Evolutionary conservation across 2,113 vertebrate species (phyloP), one percentile per base, ranked within the genome.

Genomic region (Australoheros scitulus): DNA sequence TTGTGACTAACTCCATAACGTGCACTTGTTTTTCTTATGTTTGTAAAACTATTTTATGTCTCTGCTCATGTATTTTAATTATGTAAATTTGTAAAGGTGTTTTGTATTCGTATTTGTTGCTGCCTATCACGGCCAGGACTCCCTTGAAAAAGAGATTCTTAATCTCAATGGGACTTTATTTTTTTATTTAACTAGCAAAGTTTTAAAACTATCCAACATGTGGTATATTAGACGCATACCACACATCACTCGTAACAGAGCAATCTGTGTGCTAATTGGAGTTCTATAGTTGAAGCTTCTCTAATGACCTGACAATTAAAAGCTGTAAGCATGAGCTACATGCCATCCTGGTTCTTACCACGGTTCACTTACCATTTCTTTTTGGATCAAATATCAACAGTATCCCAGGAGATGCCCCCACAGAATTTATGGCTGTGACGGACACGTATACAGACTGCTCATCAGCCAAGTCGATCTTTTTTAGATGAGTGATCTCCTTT

Each of bases 391-490:
- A 95, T 80, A 85, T 64, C 11, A 99, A 74, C 61, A 58, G 22
- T 0, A 95, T 91, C 2, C 47, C 6, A 14, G 95, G 92, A 63
- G 98, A 99, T 2, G 17, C 61, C 7, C 97, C 97, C 0, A 75
- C 87, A 13, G 91, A 92, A 82, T 99, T 99, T 58, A 6, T 13
- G 13, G 97, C 97, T 50, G 80, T 84, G 36, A 98, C 65, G 20
- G 59, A 75, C 5, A 96, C 93, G 29, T 52, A 57, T 0, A 95
- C 90, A 5, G 72, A 89, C 11, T 90, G 86, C 10, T 89, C 88
- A 2, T 93, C 94, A 50, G 32, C 3, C 29, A 94, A 61, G 13
- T 1, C 2, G 4, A 94, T 58, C 55, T 57, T 5, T 64, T 80
- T 85, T 1, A 94, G 87, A 7, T 1, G 0, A 0, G 74, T 77